These are phyloP conservation scores for Neomonachus schauinslandi DNA, from an alignment of 2,113 vertebrate species.

Conservation along the genomic window DNA sequence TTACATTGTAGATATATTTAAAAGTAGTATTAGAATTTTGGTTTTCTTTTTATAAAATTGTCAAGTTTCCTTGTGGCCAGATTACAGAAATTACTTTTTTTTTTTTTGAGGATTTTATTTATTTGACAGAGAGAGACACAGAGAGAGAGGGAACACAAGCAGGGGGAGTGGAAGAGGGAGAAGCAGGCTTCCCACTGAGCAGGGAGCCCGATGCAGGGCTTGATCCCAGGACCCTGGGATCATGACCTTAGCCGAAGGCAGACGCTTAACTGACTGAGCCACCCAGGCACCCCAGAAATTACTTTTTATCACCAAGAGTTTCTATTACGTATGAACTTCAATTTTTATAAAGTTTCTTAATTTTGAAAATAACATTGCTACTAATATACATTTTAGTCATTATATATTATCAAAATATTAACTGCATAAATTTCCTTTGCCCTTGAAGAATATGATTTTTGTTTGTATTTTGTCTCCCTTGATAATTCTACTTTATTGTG, in stretches of 20 bases:
- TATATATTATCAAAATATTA: not conserved
- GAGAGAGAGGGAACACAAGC: too few relatives aligned
- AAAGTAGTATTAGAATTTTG: not conserved
- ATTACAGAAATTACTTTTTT: not conserved
- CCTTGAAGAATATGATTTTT: not conserved
- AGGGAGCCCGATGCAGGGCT: too few relatives aligned
- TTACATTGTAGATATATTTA: not conserved
- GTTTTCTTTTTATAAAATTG: not conserved
- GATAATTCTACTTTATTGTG: not conserved
- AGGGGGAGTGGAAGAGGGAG: too few relatives aligned
- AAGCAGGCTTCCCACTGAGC: too few relatives aligned
- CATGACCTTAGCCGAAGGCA: too few relatives aligned
- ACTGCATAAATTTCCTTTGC: not conserved
- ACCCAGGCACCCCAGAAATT: not conserved
- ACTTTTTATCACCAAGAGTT: not conserved
- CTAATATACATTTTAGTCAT: not conserved
- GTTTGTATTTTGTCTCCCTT: not conserved
- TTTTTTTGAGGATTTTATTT: too few relatives aligned
- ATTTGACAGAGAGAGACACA: too few relatives aligned
- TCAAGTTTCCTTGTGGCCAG: not conserved
- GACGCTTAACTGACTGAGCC: too few relatives aligned
- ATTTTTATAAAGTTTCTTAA: not conserved
- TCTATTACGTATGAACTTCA: not conserved
- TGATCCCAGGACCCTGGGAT: too few relatives aligned
- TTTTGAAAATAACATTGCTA: not conserved